These are phyloP conservation scores for Psilopsiagon aurifrons DNA, from an alignment of 2,113 vertebrate species.

Conservation along the genomic window DNA sequence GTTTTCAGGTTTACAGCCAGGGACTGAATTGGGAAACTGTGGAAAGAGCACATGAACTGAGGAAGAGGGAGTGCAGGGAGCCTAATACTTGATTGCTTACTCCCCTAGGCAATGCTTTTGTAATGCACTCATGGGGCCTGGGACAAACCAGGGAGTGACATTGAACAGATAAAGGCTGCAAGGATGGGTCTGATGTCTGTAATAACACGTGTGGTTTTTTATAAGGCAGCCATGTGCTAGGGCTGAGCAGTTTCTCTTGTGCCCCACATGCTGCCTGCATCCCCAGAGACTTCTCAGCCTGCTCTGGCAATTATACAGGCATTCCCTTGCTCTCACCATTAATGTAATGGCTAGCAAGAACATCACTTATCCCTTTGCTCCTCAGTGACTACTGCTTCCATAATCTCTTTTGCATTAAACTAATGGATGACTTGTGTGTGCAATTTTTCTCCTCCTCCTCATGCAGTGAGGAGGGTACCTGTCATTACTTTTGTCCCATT, in stretches of 20 bases:
- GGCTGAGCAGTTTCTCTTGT: neutral
- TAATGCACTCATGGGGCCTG: neutral
- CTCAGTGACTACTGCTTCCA: neutral
- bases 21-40: neutral
- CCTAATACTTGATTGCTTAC: neutral
- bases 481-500: conserved; percentile 12
- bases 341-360: conserved; percentile 4
- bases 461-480: neutral
- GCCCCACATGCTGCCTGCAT: neutral
- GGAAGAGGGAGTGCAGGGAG: neutral
- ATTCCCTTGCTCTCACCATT: conserved; percentile 28
- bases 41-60: neutral
- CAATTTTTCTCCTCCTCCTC: neutral
- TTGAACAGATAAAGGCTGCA: neutral
- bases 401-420: conserved; percentile 26
- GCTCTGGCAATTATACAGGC: neutral
- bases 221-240: neutral
- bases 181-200: neutral
- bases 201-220: neutral
- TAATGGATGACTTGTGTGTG: conserved; percentile 7
- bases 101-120: neutral
- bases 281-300: neutral
- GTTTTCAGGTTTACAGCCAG: neutral
- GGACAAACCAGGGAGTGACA: neutral
- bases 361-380: conserved; percentile 43